Conservation (phyloP, 2,888 invertebrate species). For the Conchocele bisecta region DNA sequence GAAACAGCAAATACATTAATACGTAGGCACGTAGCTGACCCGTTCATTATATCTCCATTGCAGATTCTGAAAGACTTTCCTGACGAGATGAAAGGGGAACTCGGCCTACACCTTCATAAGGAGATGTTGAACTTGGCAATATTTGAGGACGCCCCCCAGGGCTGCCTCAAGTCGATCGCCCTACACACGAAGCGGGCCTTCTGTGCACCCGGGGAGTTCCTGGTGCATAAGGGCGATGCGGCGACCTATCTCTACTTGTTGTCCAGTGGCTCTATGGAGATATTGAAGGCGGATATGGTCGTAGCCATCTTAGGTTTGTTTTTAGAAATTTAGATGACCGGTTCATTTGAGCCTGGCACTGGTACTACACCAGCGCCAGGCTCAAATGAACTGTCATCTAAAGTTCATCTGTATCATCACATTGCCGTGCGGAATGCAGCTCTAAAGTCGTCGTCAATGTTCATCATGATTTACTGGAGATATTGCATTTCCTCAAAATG, state of each 20-base stretch:
- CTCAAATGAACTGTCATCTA: no score
- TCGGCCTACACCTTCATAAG: slow-evolving; percentile 96
- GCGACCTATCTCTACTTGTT: slow-evolving; percentile 96
- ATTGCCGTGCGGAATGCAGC: no score
- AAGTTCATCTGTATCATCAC: no score
- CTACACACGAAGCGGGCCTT: slow-evolving; percentile 96
- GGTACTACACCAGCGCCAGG: no score
- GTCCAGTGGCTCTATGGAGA: slow-evolving; percentile 98
- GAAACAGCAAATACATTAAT: no score
- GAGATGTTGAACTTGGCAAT: slow-evolving; percentile 97
- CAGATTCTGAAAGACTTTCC: slow-evolving; percentile 92
- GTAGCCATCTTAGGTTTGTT: slow-evolving; percentile 96
- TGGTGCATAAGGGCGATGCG: slow-evolving; percentile 97
- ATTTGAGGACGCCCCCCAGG: slow-evolving; percentile 96
- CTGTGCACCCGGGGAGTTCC: slow-evolving; percentile 97
- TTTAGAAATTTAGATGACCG: no score
- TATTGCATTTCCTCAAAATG: no score
- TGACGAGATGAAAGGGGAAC: slow-evolving; percentile 96
- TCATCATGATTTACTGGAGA: no score
- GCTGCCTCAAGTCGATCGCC: slow-evolving; percentile 95
- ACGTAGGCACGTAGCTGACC: no score
- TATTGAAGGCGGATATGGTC: slow-evolving; percentile 97
- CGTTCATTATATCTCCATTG: slow-evolving; percentile 24
- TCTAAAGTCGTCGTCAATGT: no score
- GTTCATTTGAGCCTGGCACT: no score